phyloP scores from a whole-genome alignment of 1,140 invertebrate genomes.

The honey bee (Apis mellifera) region Amel_HAv3.1 CM009935.2:184501-185000 shows the following conservation, averaged over 20 bases:
- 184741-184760: background rate
- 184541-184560: background rate
- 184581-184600: background rate
- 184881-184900: background rate
- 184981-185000: conserved; percentile 24
- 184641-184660: background rate
- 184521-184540: background rate
- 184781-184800: background rate
- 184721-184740: conserved; percentile 19
- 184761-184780: background rate
- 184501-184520: background rate
- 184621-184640: background rate
- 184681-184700: background rate
- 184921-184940: too few relatives aligned
- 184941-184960: too few relatives aligned
- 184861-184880: background rate
- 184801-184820: background rate
- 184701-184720: background rate
- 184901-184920: background rate
- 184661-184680: background rate
- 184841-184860: background rate
- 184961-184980: background rate
- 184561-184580: background rate
- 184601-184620: background rate
- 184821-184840: background rate